These are phyloP conservation scores for Syndactyla subalaris DNA, from an alignment of 2,797 vertebrate genomes.

Conservation along the genomic window DNA sequence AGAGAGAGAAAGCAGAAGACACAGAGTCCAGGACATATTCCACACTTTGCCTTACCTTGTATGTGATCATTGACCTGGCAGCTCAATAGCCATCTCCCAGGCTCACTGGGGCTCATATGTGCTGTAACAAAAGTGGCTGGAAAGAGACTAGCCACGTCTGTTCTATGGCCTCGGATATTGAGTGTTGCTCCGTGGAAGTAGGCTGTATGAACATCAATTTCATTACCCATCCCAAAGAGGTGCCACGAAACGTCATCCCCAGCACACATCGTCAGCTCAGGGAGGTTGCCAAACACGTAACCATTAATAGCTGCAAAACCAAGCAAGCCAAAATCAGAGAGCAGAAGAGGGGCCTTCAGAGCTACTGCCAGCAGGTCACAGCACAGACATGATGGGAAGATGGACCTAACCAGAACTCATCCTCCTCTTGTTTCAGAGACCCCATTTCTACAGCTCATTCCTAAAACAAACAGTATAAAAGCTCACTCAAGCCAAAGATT, in stretches of 20 bases:
- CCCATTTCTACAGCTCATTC: background rate
- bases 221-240: conserved; percentile 83
- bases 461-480: background rate
- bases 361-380: background rate
- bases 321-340: conserved; percentile 28
- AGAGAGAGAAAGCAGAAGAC: background rate
- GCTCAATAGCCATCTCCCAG: conserved; percentile 81
- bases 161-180: conserved; percentile 74
- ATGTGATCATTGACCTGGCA: conserved; percentile 81
- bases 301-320: conserved; percentile 82
- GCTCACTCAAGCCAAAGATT: background rate
- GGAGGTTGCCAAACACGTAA: conserved; percentile 82
- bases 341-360: background rate
- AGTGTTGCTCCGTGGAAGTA: conserved; percentile 82
- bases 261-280: conserved; percentile 76
- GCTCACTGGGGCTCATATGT: conserved; percentile 76
- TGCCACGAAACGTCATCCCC: conserved; percentile 78
- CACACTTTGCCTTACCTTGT: conserved; percentile 69
- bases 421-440: background rate
- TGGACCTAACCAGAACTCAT: background rate
- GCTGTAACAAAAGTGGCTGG: conserved; percentile 84
- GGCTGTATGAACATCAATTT: conserved; percentile 82
- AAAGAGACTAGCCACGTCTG: conserved; percentile 82
- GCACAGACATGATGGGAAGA: background rate
- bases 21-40: too few relatives aligned